Evolutionary conservation across 2,888 invertebrate genomes (phyloP).

Genomic region (Nomada fabriciana): DNA sequence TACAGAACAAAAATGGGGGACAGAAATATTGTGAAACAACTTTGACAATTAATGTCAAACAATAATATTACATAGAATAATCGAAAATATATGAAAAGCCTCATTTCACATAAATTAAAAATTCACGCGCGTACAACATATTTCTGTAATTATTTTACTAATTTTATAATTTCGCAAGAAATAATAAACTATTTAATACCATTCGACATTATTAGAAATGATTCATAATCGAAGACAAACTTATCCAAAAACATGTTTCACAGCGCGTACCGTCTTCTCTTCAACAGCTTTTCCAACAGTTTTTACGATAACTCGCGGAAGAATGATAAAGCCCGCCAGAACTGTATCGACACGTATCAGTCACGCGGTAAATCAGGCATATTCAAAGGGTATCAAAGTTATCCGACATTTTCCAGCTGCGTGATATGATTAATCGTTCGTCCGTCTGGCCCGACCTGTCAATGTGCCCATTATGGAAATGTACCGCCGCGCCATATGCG

Average conservation of each 20-base stretch:
- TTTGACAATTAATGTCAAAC: too few species aligned
- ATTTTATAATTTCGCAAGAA: too few species aligned
- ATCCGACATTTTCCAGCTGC: slow-evolving; percentile 49
- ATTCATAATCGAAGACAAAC: too few species aligned
- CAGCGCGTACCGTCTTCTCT: neutral
- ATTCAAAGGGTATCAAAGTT: slow-evolving; percentile 48
- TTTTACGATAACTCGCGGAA: neutral
- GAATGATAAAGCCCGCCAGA: slow-evolving; percentile 15
- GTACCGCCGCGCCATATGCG: slow-evolving; percentile 28
- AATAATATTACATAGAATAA: too few species aligned
- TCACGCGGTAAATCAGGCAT: slow-evolving; percentile 30
- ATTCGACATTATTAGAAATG: too few species aligned
- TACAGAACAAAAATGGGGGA: too few species aligned
- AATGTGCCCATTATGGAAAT: slow-evolving; percentile 61
- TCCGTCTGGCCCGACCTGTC: slow-evolving; percentile 39
- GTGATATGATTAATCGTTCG: slow-evolving; percentile 58
- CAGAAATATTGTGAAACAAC: too few species aligned
- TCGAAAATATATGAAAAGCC: too few species aligned
- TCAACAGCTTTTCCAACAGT: neutral
- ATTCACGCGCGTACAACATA: too few species aligned
- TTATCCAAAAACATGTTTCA: neutral
- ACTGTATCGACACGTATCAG: slow-evolving; percentile 42
- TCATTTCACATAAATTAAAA: too few species aligned
- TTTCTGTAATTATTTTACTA: too few species aligned
- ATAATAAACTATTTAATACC: too few species aligned